Evolutionary conservation across 2,797 vertebrate genomes (phyloP).

Genomic region (Pipistrellus pipistrellus): DNA sequence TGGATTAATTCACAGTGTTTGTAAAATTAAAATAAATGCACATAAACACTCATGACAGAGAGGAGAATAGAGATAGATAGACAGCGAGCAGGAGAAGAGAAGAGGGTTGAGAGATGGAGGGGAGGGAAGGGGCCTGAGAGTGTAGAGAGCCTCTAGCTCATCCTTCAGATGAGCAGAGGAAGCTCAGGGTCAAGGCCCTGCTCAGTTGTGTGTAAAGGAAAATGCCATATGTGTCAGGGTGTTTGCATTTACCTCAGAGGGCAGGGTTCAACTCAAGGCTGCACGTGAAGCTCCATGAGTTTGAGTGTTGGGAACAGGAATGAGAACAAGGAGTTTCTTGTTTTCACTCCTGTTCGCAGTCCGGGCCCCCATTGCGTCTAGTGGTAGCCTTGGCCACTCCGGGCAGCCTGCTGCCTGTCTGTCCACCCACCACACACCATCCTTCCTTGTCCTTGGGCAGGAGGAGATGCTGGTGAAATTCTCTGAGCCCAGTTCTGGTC

Average conservation of each 20-base stretch:
- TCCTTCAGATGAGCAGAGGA: background rate
- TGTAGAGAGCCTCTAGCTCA: background rate
- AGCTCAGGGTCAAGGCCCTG: background rate
- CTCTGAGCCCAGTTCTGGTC: background rate
- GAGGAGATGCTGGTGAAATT: background rate
- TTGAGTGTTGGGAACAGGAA: background rate
- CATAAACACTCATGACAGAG: background rate
- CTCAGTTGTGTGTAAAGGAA: background rate
- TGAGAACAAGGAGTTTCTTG: background rate
- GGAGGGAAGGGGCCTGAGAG: background rate
- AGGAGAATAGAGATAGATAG: too few species aligned
- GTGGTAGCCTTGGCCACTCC: background rate
- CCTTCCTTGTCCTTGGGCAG: background rate
- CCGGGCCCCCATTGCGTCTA: background rate
- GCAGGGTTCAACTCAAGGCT: background rate
- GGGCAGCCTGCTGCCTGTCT: background rate
- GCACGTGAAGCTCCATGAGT: background rate
- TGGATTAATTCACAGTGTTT: background rate
- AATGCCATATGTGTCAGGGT: background rate
- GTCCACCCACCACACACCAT: fast-evolving
- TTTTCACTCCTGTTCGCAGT: too few species aligned
- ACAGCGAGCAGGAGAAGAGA: too few species aligned
- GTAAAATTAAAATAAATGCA: background rate
- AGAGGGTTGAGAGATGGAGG: too few species aligned
- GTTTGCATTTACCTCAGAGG: background rate